Conservation (phyloP, 1,140 invertebrate species). For the Eueides isabella region DNA sequence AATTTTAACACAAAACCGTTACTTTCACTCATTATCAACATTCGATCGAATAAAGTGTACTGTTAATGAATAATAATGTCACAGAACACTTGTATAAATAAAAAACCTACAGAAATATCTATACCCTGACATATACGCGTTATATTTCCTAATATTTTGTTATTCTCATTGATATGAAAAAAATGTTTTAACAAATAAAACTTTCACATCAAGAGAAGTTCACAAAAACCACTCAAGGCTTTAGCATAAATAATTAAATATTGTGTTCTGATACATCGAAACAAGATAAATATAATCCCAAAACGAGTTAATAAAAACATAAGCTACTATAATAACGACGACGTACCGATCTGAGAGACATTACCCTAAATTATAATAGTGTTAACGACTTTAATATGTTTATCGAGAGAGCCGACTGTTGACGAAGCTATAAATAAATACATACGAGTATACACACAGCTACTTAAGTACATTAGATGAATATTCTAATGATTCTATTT, state of each 20-base stretch:
- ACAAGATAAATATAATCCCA: neutral
- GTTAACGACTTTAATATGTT: conserved; percentile 31
- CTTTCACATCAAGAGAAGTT: too few relatives aligned
- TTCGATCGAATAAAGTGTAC: neutral
- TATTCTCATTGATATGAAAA: too few relatives aligned
- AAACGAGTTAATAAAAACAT: conserved; percentile 1
- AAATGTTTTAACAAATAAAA: too few relatives aligned
- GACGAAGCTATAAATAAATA: neutral
- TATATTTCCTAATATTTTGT: too few relatives aligned
- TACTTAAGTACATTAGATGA: neutral
- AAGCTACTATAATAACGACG: neutral
- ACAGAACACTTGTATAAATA: neutral
- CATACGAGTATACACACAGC: neutral
- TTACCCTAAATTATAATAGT: conserved; percentile 26
- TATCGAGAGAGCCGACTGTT: conserved; percentile 7
- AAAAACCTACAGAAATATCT: neutral
- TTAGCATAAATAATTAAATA: neutral
- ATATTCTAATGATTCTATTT: neutral
- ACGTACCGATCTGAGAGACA: conserved; percentile 3
- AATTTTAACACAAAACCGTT: neutral
- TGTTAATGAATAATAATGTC: neutral
- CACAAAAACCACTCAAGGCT: neutral
- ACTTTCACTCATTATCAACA: neutral
- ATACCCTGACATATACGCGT: neutral
- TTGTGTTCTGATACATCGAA: neutral